Evolutionary conservation across 2,113 vertebrate genomes (phyloP).

Genomic region (Orycteropus afer): DNA sequence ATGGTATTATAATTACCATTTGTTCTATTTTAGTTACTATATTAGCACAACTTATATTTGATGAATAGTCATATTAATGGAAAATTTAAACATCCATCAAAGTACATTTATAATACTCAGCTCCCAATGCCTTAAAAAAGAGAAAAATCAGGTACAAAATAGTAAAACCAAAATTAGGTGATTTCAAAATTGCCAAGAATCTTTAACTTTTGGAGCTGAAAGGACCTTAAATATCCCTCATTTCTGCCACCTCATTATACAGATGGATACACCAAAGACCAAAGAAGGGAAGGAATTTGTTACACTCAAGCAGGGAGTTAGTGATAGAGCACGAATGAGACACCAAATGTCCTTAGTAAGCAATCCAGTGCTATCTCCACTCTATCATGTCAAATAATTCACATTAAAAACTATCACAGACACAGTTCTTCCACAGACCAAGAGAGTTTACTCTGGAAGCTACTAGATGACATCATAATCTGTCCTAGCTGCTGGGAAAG

Average conservation of each 20-base stretch:
- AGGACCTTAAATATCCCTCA: background rate
- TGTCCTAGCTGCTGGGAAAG: background rate
- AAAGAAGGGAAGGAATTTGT: background rate
- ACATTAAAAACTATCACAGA: background rate
- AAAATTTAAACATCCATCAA: constrained; percentile 55
- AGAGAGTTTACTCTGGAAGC: constrained; percentile 10
- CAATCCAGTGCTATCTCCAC: background rate
- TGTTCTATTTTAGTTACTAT: constrained; percentile 46
- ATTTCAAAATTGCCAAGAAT: constrained; percentile 46
- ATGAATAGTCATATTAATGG: constrained; percentile 62
- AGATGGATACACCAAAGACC: constrained; percentile 15
- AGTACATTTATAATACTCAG: constrained; percentile 25
- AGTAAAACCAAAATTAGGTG: constrained; percentile 24
- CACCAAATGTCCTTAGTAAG: background rate
- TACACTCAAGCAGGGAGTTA: background rate
- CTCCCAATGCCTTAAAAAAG: background rate
- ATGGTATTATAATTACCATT: constrained; percentile 52
- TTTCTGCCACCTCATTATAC: constrained; percentile 47
- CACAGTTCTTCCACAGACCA: background rate
- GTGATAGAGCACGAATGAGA: background rate
- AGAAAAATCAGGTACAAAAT: constrained; percentile 34
- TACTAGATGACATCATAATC: background rate
- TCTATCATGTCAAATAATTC: background rate
- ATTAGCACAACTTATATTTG: constrained; percentile 54
- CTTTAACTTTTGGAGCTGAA: constrained; percentile 24